Base-by-base conservation (phyloP, 2,113 vertebrate species). In the Merops nubicus region DNA sequence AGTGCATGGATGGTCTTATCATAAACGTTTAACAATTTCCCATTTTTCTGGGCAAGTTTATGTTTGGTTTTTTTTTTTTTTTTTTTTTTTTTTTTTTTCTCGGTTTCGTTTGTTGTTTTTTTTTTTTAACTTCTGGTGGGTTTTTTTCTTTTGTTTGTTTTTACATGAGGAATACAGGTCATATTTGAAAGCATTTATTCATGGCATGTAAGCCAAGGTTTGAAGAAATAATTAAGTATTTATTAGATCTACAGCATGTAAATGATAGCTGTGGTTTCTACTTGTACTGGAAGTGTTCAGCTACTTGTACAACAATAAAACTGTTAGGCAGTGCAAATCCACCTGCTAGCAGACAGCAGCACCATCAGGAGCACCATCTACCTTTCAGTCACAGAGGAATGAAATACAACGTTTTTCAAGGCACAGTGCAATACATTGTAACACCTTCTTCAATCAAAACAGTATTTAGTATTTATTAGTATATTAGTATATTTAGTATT, bases 1-100 rank as follows among this genome's bases (percentile, higher is more conserved):
- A 69, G 21, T 4, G 3, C 3, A 64, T 1, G 3, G 9, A 63
- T 69, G 7, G 0, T 70, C 0, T 20, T 88, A 62, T 31, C 9
- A 31, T 12, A 29, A 82, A 15, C 4, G 56, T 21, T 21, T 18
- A 56, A 12, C 3, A 51, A 34, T 57, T 43, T 59, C 4, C 43
- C 15, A 16, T 23, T 23, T 75, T 33, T 74, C 20, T 63, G 10
- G 2, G 9, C 1, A 75, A 48, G 4, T n/a, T 67, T 72, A 51
- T 10, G 5, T n/a, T 57, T 65, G 45, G 45, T 28, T 29, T 10
- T 15, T 8, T 12, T n/a, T 20, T 22, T 5, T 23, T n/a, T n/a
- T n/a, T n/a, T n/a, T n/a, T n/a, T n/a, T n/a, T n/a, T n/a, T n/a
- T n/a, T n/a, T n/a, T n/a, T n/a, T n/a, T n/a, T n/a, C n/a, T n/a